Percentiles rank a stretch among this genome's conserved stretches.
phyloP scores from a whole-genome alignment of 2,113 vertebrate species.

The Poeciliopsis retropinna region DNA sequence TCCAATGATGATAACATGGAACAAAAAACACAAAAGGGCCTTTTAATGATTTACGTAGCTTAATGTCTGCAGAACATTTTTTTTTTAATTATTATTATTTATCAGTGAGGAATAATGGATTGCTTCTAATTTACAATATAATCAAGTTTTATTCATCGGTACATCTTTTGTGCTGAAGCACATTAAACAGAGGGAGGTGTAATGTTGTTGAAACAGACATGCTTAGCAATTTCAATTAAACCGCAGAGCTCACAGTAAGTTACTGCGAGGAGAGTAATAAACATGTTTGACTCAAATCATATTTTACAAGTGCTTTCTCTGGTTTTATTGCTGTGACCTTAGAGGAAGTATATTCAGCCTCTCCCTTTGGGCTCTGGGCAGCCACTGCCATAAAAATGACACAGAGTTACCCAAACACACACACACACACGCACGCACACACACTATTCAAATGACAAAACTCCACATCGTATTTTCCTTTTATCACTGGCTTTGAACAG shows the following conservation, averaged over 20 bases:
- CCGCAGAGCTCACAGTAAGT: constrained; percentile 35
- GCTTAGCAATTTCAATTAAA: constrained; percentile 58
- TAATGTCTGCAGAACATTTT: neutral
- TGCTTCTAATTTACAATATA: constrained; percentile 27
- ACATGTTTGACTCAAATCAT: constrained; percentile 59
- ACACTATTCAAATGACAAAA: constrained; percentile 45
- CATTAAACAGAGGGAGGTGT: constrained; percentile 36
- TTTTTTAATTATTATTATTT: constrained; percentile 40
- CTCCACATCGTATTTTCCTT: constrained; percentile 50
- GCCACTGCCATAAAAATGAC: constrained; percentile 9
- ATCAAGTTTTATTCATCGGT: constrained; percentile 4
- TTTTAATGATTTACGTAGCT: constrained; percentile 23
- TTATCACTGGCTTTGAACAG: constrained; percentile 55
- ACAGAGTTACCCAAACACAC: neutral
- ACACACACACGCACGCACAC: neutral
- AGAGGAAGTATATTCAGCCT: constrained; percentile 49
- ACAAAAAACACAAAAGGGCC: constrained; percentile 6
- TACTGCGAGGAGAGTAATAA: constrained; percentile 56
- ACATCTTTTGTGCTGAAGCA: constrained; percentile 16
- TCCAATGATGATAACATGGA: constrained; percentile 9
- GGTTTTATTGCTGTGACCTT: constrained; percentile 72
- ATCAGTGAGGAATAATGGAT: constrained; percentile 37
- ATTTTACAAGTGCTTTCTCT: constrained; percentile 62
- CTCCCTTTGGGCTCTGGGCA: constrained; percentile 34
- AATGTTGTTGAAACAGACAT: constrained; percentile 32